Evolutionary conservation across 2,113 vertebrate species (phyloP), one percentile per base, ranked within the genome.

Genomic region (Prolemur simus): DNA sequence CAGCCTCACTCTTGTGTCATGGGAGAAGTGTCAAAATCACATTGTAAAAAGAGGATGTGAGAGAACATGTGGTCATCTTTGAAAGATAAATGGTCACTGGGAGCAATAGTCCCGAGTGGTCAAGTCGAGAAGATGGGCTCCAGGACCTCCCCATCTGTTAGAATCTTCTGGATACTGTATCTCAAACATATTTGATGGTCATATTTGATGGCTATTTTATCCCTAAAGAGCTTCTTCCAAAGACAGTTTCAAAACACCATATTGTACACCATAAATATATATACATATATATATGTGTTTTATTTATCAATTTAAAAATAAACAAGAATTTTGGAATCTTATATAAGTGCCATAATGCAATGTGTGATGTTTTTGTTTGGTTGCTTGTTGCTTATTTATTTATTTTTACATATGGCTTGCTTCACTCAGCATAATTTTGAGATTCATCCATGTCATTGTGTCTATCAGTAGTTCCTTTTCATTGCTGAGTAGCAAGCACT

Each of bases 91-190:
- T 32, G 47, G 42, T 29, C 52, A 7, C 25, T 18, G 29, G 52
- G 66, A 14, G 23, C 66, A 21, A 6, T 2, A 12, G 54, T 73
- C 17, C 66, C 37, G 17, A 60, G 42, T 29, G 42, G 52, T 47
- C 64, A 52, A 3, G 74, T 42, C 3, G 3, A n/a, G 52, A 73
- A 66, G 87, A 32, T 47, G 39, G 15, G 14, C 64, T 17, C 45
- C 15, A 15, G 13, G 3, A 69, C 34, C n/a, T 34, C 23, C 18
- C 29, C 29, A 45, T 56, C n/a, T 42, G 21, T 32, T 49, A 54
- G 76, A 68, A 25, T 5, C 20, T 78, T 39, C 52, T 0, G 0
- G n/a, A 21, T 18, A 71, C 47, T 6, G 0, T 7, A 34, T 78
- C 9, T 89, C 45, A 64, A 3, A 47, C 54, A 32, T 29, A 13